A percentile compares a stretch with the other conserved stretches of the same genome.
Evolutionary conservation across 1,140 invertebrate genomes (phyloP).

Genomic region (Hirudo medicinalis): DNA sequence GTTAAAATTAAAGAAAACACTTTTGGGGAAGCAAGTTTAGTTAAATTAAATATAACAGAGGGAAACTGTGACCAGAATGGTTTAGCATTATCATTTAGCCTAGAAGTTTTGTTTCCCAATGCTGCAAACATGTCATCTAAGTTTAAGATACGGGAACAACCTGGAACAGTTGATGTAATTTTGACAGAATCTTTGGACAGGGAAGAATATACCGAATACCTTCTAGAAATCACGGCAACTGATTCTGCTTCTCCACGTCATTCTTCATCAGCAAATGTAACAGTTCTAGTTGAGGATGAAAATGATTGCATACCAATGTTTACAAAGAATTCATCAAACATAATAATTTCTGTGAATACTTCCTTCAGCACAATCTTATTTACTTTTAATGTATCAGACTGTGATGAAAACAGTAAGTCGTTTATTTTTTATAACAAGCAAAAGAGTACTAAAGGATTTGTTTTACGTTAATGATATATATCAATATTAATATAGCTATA

Average conservation of each 20-base stretch:
- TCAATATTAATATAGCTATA: too few species aligned
- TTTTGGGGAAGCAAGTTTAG: not conserved
- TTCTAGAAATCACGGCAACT: conserved; percentile 13
- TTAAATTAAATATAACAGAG: not conserved
- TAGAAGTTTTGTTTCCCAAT: not conserved
- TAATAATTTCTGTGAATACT: conserved; percentile 2
- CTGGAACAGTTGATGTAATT: not conserved
- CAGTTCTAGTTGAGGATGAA: conserved; percentile 5
- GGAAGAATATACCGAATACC: not conserved
- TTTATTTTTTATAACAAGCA: not conserved
- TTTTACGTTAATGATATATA: too few species aligned
- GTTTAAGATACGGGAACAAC: not conserved
- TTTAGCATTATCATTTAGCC: not conserved
- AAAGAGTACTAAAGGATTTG: too few species aligned
- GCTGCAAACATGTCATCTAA: not conserved
- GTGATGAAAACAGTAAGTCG: not conserved
- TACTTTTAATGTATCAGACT: not conserved
- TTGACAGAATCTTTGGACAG: conserved; percentile 13
- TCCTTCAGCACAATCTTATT: not conserved
- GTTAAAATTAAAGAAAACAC: conserved; percentile 24
- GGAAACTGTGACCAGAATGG: conserved; percentile 2
- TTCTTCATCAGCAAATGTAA: not conserved
- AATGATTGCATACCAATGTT: conserved; percentile 10
- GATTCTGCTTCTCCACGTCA: conserved; percentile 13
- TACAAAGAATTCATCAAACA: not conserved